Evolutionary conservation across 2,113 vertebrate genomes (phyloP), one percentile per base, ranked within the genome.

Genomic region (Hemicordylus capensis): DNA sequence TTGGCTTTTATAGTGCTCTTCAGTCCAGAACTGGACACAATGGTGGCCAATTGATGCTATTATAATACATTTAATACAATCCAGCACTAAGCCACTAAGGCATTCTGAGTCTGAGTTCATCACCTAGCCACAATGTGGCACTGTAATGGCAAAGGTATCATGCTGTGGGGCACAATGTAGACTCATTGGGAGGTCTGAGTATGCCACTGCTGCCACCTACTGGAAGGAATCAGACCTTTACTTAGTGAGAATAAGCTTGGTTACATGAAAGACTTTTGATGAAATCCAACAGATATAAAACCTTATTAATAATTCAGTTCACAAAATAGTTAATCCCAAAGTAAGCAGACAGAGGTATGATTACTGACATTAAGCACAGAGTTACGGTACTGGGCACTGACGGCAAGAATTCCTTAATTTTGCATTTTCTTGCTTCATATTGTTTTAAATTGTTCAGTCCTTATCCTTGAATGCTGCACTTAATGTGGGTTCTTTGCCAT

Each of bases 201-300:
- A 90, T 92, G 58, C 76, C 67, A 84, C 91, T 94, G 90, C 94
- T 90, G 90, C 93, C 91, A 91, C 81, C 93, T 93, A 72, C 90
- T 92, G 91, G 93, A 93, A 91, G 82, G 93, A 94, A 93, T 93
- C 61, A 76, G 88, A 31, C 80, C 86, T 89, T 77, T 24, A 58
- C 83, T 0, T 83, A 12, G 1, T 7, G 2, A 0, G 80, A 19
- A 54, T 73, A 87, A 69, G n/a, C 46, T 56, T 78, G 42, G 59
- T 0, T 0, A 11, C 28, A 48, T 39, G 24, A 31, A 72, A 83
- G 44, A 31, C 56, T 69, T 11, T 46, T 75, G 63, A 6, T 59
- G 54, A 76, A 56, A 63, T 37, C 28, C 59, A 3, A 7, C 0
- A 7, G 48, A 31, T 0, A 0, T 26, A 28, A 51, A 19, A 2